Percentiles rank a stretch among this genome's conserved stretches.
phyloP scores from a whole-genome alignment of 1,140 invertebrate species.

The Nasonia giraulti region DNA sequence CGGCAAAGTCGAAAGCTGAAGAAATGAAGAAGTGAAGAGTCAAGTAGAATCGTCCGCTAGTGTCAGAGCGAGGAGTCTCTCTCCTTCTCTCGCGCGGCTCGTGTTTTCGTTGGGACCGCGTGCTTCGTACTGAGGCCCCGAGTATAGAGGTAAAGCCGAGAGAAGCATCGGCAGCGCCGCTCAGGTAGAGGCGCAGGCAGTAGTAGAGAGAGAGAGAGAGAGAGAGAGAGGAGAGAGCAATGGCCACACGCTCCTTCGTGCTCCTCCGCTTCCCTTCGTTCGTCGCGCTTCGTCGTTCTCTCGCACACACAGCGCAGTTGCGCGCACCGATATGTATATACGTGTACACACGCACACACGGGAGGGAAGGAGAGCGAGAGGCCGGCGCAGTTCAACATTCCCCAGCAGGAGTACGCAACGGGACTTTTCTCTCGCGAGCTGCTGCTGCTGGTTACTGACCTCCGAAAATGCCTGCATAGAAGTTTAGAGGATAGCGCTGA shows the following conservation, averaged over 20 bases:
- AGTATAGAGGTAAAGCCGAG: slow-evolving; percentile 31
- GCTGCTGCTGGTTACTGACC: slow-evolving; percentile 70
- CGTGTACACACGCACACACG: background rate
- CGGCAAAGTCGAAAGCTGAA: too few relatives aligned
- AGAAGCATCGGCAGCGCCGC: background rate
- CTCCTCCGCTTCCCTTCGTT: slow-evolving; percentile 36
- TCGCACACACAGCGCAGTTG: slow-evolving; percentile 17
- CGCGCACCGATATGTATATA: too few relatives aligned
- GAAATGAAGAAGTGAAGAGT: too few relatives aligned
- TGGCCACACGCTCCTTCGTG: slow-evolving; percentile 49
- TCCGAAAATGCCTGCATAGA: slow-evolving; percentile 63
- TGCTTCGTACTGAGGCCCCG: slow-evolving; percentile 71
- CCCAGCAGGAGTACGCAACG: slow-evolving; percentile 67
- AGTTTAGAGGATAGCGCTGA: background rate
- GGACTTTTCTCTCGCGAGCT: slow-evolving; percentile 60
- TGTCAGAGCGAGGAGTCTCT: too few relatives aligned
- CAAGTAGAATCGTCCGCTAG: too few relatives aligned
- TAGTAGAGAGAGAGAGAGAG: slow-evolving; percentile 52
- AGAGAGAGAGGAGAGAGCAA: slow-evolving; percentile 60
- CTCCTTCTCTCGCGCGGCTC: slow-evolving; percentile 52
- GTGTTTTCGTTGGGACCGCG: slow-evolving; percentile 73
- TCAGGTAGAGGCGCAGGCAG: slow-evolving; percentile 51
- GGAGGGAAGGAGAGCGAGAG: slow-evolving; percentile 24
- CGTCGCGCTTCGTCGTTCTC: slow-evolving; percentile 25
- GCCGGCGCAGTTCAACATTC: slow-evolving; percentile 64